A percentile compares a stretch with the other conserved stretches of the same genome.
phyloP scores from a whole-genome alignment of 2,888 invertebrate species.

The Temnothorax unifasciatus region DNA sequence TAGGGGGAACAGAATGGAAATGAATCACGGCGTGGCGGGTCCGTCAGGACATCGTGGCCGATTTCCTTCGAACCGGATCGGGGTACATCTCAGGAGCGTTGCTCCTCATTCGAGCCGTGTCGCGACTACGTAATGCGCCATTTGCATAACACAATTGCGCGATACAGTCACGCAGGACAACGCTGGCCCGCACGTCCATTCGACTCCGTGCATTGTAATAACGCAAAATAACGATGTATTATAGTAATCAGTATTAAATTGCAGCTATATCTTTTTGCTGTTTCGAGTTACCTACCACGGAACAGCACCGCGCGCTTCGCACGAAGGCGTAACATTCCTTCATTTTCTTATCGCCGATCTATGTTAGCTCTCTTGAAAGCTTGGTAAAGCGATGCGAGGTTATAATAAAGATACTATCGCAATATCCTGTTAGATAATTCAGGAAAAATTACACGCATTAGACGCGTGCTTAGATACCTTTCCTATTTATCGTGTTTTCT shows the following conservation, averaged over 20 bases:
- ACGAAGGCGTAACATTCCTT: no score
- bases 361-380: no score
- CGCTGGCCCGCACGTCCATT: constrained; percentile 16
- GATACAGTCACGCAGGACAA: constrained; percentile 48
- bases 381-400: no score
- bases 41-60: constrained; percentile 10
- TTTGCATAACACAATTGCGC: constrained; percentile 51
- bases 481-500: no score
- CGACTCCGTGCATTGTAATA: constrained; percentile 14
- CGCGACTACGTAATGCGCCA: constrained; percentile 53
- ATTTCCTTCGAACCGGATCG: constrained; percentile 47
- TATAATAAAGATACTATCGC: no score
- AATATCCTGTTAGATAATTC: no score
- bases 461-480: no score
- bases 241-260: constrained; percentile 40
- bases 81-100: constrained; percentile 14
- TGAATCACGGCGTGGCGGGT: constrained; percentile 28
- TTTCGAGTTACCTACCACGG: neutral
- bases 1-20: constrained; percentile 17
- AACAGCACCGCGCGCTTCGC: neutral
- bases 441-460: no score
- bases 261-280: constrained; percentile 3
- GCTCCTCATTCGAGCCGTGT: constrained; percentile 25
- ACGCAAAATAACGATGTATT: constrained; percentile 36
- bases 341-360: no score